Conservation (phyloP, 2,888 invertebrate genomes). For the Drosophila phalerata region DNA sequence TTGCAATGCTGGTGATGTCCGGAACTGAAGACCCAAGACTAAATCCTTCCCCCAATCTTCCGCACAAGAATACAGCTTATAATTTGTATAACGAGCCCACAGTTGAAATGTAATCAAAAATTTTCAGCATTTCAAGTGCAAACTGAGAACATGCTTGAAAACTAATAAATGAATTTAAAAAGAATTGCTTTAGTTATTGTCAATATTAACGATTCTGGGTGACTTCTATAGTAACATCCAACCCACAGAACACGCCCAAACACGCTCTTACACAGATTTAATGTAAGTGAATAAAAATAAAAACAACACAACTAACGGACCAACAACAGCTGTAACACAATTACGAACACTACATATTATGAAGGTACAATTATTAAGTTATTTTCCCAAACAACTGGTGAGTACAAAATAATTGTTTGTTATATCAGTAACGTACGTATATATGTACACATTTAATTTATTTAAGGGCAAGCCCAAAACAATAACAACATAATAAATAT, state of each 20-base stretch:
- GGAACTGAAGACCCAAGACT: conserved; percentile 24
- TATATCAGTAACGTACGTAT: neutral
- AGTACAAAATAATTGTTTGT: conserved; percentile 2
- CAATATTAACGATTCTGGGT: conserved; percentile 12
- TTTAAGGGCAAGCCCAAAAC: conserved; percentile 27
- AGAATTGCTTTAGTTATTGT: conserved; percentile 36
- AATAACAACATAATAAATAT: conserved; percentile 9
- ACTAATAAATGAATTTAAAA: conserved; percentile 34
- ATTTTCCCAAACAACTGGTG: conserved; percentile 24
- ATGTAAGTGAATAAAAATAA: conserved; percentile 52
- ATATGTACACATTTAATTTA: conserved; percentile 12
- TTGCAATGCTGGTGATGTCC: conserved; percentile 30
- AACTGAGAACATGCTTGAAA: neutral
- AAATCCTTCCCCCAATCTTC: neutral
- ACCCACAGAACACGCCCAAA: conserved; percentile 1
- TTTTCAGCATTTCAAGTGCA: conserved; percentile 2
- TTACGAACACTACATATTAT: conserved; percentile 30
- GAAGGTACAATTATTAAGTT: conserved; percentile 46
- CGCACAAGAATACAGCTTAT: conserved; percentile 7
- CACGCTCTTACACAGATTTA: conserved; percentile 9
- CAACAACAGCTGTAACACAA: conserved; percentile 48
- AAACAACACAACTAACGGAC: conserved; percentile 48
- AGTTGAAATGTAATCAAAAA: neutral
- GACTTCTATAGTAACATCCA: neutral
- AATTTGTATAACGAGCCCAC: conserved; percentile 1